Percentiles rank a stretch among this genome's conserved stretches.
phyloP scores from a whole-genome alignment of 2,113 vertebrate species.

The Phylloscopus trochilus region DNA sequence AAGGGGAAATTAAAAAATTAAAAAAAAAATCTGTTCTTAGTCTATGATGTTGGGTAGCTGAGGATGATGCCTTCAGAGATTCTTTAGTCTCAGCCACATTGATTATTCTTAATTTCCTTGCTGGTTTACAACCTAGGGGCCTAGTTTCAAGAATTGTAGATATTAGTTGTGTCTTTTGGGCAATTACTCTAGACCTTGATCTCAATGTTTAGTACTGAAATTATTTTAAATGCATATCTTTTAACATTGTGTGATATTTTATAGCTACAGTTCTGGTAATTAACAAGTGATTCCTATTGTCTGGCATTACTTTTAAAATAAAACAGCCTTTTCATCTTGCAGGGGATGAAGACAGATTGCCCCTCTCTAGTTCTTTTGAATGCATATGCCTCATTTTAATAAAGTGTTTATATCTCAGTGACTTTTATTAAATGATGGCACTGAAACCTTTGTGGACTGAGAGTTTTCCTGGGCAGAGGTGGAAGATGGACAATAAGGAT shows the following conservation, averaged over 20 bases:
- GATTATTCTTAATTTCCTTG: not conserved
- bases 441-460: not conserved
- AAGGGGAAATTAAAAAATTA: not conserved
- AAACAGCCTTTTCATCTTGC: not conserved
- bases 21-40: not conserved
- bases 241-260: not conserved
- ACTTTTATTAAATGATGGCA: conserved; percentile 3
- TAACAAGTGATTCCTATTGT: not conserved
- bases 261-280: not conserved
- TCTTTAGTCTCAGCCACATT: not conserved
- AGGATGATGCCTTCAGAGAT: not conserved
- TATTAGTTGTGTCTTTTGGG: not conserved
- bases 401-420: not conserved
- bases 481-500: not conserved
- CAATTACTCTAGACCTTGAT: not conserved
- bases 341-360: not conserved
- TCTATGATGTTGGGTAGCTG: not conserved
- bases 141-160: not conserved
- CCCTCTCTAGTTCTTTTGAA: not conserved
- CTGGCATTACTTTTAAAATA: not conserved
- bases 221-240: not conserved
- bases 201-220: not conserved
- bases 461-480: not conserved
- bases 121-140: not conserved
- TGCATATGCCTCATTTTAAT: not conserved